Evolutionary conservation across 1,140 invertebrate genomes (phyloP), one percentile per base, ranked within the genome.

Genomic region (Polypedilum pembai): DNA sequence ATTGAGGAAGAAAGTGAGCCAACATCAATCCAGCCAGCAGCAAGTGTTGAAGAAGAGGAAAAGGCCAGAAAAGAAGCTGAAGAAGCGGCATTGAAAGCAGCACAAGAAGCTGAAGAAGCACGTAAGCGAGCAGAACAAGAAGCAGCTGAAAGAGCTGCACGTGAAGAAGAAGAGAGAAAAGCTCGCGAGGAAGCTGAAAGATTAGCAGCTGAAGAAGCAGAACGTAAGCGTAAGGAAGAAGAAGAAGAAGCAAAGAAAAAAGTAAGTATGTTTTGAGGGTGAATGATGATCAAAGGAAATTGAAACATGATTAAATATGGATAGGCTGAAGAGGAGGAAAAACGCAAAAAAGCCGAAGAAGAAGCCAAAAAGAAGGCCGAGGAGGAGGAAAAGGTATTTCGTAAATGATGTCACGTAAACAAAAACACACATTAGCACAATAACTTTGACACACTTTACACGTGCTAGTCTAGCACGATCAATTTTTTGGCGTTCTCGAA

Each of bases 11-110:
- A 69, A 2, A 5, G 7, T 20, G 65, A 69, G 1, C 18, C 18
- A 69, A 12, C 17, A 69, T 8, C 65, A 1, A 69, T 69, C 1
- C 17, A 20, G 5, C 65, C 65, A 8, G 17, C 17, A 18, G 2
- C 8, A 20, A 20, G 5, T 20, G 20, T 69, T 69, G 65, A 80
- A 73, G 81, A 80, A 73, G 79, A 78, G 75, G 78, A 80, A 74
- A 76, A 78, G 66, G 76, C 80, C 74, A 78, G 78, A 33, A 77
- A 77, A 41, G 76, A 77, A 73, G 78, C 77, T 17, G 82, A 80
- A 77, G 79, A 82, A 66, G 79, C 77, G 17, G 78, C 79, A 73
- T 65, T 8, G 12, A 40, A 33, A 41, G 72, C 45, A 74, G 45
- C 66, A 33, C 56, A 74, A 73, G 18, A 73, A 18, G 66, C 74